Base-by-base conservation (phyloP, 2,113 vertebrate species). In the Peromyscus polionotus region DNA sequence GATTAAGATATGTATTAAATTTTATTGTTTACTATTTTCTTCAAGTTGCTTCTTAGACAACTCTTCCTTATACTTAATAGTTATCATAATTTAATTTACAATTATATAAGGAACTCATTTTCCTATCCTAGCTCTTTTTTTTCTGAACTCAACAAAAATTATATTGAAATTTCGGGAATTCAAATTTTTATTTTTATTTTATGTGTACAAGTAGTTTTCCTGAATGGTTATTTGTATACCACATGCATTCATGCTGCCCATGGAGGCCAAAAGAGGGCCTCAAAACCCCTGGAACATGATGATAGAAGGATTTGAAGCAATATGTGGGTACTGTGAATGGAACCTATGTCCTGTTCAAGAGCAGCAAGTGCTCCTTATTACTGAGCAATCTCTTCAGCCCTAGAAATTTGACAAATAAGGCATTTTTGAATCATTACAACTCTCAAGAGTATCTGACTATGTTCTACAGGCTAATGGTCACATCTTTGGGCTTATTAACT, bases 81-180 rank as follows among this genome's bases (percentile, higher is more conserved):
- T 10, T 87, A 63, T 9, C 63, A n/a, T 68, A 79, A 91, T 92
- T 90, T 83, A 93, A 91, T 83, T 95, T 93, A 16, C 93, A 94
- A 90, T 81, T 51, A 3, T 51, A 26, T 89, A 65, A 48, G 6
- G 8, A 83, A 83, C 3, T 77, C 36, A n/a, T 90, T 73, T 20
- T 95, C 10, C 39, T 68, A 45, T 48, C 72, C 1, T 5, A 76
- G 1, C 7, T 90, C 17, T 39, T 84, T 42, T 84, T 42, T 36
- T 3, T 20, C 17, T 68, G 20, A 70, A 93, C 48, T 3, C 20
- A 87, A 8, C 3, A 95, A 84, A 84, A 1, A 59, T 26, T n/a
- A 84, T 1, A 59, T 45, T 95, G 28, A 94, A 20, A 94, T 72
- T 93, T 84, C 22, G 42, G 26, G 63, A 28, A 28, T 63, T 63